These are phyloP conservation scores for Boloria euphrosyne DNA, from an alignment of 2,888 invertebrate species.

Conservation along the genomic window DNA sequence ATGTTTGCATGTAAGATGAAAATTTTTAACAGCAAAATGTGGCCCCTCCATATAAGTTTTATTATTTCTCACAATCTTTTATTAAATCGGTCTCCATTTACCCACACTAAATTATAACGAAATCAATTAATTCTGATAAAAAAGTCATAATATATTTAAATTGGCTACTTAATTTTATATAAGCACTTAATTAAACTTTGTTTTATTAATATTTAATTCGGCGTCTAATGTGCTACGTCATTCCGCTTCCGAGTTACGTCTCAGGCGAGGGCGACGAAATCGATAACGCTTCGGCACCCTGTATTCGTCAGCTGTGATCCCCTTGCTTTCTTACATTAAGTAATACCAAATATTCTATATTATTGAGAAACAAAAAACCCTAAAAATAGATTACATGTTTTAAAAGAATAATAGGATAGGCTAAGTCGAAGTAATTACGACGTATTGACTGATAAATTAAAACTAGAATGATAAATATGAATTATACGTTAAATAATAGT, in stretches of 20 bases:
- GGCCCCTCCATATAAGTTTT: too few relatives aligned
- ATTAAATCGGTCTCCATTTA: too few relatives aligned
- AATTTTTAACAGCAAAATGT: too few relatives aligned
- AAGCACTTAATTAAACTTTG: constrained; percentile 5
- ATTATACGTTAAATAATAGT: too few relatives aligned
- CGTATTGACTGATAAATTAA: too few relatives aligned
- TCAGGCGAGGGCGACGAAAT: constrained; percentile 28
- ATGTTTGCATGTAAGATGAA: too few relatives aligned
- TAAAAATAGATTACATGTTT: too few relatives aligned
- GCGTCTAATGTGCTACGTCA: constrained; percentile 25
- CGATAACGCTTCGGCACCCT: constrained; percentile 28
- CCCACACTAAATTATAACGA: neutral
- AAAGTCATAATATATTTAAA: constrained; percentile 6
- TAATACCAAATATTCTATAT: neutral
- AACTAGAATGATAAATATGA: too few relatives aligned
- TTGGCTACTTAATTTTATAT: neutral
- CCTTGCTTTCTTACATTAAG: constrained; percentile 23
- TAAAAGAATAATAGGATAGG: too few relatives aligned
- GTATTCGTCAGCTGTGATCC: constrained; percentile 33
- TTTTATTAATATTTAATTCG: constrained; percentile 30
- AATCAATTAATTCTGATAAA: constrained; percentile 6
- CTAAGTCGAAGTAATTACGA: too few relatives aligned
- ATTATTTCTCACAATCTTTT: too few relatives aligned
- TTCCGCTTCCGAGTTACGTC: constrained; percentile 23
- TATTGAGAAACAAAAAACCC: too few relatives aligned